Evolutionary conservation across 2,797 vertebrate genomes (phyloP).

Genomic region (Eulemur rubriventer): DNA sequence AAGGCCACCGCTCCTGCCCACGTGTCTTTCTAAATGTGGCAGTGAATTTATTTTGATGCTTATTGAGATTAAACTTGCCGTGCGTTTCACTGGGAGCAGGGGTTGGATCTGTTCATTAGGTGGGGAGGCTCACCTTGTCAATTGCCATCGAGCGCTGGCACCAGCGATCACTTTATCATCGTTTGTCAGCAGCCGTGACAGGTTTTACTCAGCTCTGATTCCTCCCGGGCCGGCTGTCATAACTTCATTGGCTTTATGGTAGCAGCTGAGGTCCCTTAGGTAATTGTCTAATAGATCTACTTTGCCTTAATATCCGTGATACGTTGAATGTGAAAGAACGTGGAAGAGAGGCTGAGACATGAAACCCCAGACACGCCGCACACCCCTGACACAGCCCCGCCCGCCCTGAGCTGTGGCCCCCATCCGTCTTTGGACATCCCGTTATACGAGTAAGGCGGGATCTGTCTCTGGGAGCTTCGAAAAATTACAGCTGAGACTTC

Average conservation of each 20-base stretch:
- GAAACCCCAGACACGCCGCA: neutral
- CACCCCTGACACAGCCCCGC: neutral
- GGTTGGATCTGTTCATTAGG: conserved; percentile 92
- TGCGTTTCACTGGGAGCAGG: conserved; percentile 82
- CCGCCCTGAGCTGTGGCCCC: neutral
- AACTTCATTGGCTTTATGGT: conserved; percentile 87
- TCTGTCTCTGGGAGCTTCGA: neutral
- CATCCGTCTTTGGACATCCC: conserved; percentile 64
- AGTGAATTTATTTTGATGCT: conserved; percentile 83
- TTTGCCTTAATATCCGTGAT: conserved; percentile 82
- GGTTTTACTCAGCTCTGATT: conserved; percentile 90
- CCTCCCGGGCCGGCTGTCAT: conserved; percentile 91
- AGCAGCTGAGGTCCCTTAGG: conserved; percentile 81
- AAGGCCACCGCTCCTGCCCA: neutral
- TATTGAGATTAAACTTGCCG: conserved; percentile 84
- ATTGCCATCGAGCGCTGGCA: conserved; percentile 91
- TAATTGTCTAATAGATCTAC: conserved; percentile 81
- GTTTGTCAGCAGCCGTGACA: conserved; percentile 94
- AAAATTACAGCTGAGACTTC: conserved; percentile 7
- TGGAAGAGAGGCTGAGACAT: neutral
- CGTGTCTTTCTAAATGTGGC: conserved; percentile 57
- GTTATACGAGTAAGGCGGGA: neutral
- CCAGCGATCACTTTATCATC: conserved; percentile 99
- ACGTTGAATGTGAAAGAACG: conserved; percentile 64
- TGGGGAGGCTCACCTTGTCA: conserved; percentile 92